Percentiles rank a stretch among this genome's conserved stretches.
Evolutionary conservation across 2,888 invertebrate species (phyloP).

Genomic region (Physocephala rufipes): DNA sequence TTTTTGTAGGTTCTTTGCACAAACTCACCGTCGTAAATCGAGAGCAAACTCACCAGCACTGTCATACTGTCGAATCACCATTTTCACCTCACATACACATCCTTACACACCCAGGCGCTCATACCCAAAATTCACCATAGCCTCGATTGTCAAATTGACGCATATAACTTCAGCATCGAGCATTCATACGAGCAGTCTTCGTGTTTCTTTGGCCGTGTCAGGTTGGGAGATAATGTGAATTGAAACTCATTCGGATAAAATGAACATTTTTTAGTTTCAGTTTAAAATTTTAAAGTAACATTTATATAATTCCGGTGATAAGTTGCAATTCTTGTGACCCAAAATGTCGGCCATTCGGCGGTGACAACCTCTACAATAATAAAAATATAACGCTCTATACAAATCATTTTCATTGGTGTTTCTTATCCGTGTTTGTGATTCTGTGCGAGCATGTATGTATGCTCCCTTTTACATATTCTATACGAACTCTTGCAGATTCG

Average conservation of each 20-base stretch:
- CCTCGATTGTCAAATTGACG: slow-evolving; percentile 3
- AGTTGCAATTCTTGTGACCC: neutral
- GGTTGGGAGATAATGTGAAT: slow-evolving; percentile 8
- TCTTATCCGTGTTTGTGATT: no score
- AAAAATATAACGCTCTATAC: neutral
- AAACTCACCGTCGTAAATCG: slow-evolving; percentile 24
- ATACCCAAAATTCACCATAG: neutral
- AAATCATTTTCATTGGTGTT: no score
- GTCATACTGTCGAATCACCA: slow-evolving; percentile 4
- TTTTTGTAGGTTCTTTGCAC: no score
- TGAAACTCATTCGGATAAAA: neutral
- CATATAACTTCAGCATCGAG: slow-evolving; percentile 25
- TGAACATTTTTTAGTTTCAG: neutral
- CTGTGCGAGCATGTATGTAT: no score
- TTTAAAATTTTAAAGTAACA: neutral
- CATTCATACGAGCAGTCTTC: slow-evolving; percentile 30
- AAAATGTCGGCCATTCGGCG: neutral
- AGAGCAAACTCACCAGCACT: neutral
- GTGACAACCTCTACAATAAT: neutral
- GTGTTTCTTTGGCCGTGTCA: slow-evolving; percentile 24
- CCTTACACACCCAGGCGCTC: no score
- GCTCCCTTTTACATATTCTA: neutral
- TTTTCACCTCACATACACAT: slow-evolving; percentile 11
- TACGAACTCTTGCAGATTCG: neutral
- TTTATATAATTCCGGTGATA: neutral